These are phyloP conservation scores for Melopsittacus undulatus DNA, from an alignment of 2,797 vertebrate genomes.

Conservation along the genomic window DNA sequence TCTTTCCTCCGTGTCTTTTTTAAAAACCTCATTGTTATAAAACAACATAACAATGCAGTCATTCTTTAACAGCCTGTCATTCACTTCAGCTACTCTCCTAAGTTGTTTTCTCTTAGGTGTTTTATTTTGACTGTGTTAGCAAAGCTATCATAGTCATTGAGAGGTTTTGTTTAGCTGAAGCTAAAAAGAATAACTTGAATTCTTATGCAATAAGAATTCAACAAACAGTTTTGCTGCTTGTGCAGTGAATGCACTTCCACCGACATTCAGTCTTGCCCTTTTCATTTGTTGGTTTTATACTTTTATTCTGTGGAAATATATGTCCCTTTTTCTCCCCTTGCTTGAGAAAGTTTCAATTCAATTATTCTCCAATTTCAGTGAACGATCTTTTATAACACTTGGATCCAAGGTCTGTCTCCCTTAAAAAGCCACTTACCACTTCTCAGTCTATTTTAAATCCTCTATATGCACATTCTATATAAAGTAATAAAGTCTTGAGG, in stretches of 20 bases:
- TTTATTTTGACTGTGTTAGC: not conserved
- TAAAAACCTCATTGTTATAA: not conserved
- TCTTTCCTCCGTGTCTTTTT: not conserved
- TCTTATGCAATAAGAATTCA: too few species aligned
- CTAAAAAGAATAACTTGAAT: not conserved
- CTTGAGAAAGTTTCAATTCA: not conserved
- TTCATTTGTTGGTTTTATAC: not conserved
- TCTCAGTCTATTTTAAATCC: not conserved
- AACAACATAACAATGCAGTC: not conserved
- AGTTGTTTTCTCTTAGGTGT: not conserved
- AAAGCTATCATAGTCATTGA: not conserved
- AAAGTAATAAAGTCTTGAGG: not conserved
- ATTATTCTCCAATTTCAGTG: not conserved
- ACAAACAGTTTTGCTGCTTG: not conserved
- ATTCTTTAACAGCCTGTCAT: not conserved
- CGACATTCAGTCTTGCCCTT: not conserved
- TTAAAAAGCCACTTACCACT: not conserved
- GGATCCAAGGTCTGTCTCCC: not conserved
- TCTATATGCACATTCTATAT: not conserved
- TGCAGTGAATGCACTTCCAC: not conserved
- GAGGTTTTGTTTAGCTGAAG: not conserved
- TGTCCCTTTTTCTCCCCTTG: not conserved
- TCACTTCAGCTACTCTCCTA: not conserved
- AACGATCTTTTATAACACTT: not conserved
- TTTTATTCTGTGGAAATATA: not conserved